Percentiles rank a stretch among this genome's conserved stretches.
Evolutionary conservation across 2,888 invertebrate genomes (phyloP).

Genomic region (Itoplectis maculator): DNA sequence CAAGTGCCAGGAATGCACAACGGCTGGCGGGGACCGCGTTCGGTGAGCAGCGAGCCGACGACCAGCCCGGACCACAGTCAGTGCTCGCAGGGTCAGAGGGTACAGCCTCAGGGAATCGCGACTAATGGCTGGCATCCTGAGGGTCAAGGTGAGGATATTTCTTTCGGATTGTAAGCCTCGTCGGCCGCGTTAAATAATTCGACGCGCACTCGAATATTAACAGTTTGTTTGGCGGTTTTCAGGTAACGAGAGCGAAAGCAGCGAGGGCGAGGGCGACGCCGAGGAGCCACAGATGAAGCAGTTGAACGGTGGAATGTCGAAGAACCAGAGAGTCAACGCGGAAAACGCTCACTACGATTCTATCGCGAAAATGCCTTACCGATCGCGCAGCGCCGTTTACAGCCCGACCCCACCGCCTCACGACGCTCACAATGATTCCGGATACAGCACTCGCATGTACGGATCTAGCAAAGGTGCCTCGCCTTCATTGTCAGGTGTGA

Average conservation of each 20-base stretch:
- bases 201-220: constrained; percentile 5
- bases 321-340: constrained; percentile 71
- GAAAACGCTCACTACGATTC: constrained; percentile 78
- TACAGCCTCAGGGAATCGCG: constrained; percentile 77
- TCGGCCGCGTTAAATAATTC: background rate
- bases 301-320: constrained; percentile 72
- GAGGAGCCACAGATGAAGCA: constrained; percentile 73
- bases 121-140: constrained; percentile 77
- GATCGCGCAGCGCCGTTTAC: constrained; percentile 85
- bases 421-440: constrained; percentile 93
- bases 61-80: constrained; percentile 78
- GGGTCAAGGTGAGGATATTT: constrained; percentile 69
- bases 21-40: constrained; percentile 76
- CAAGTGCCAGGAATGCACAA: constrained; percentile 80
- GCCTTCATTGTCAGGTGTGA: constrained; percentile 88
- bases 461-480: constrained; percentile 92
- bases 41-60: constrained; percentile 76
- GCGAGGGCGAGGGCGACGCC: constrained; percentile 78
- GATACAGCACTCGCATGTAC: constrained; percentile 93
- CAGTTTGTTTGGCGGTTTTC: constrained; percentile 15
- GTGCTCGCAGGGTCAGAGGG: constrained; percentile 76
- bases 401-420: constrained; percentile 84
- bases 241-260: constrained; percentile 81
- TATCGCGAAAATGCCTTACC: constrained; percentile 81
- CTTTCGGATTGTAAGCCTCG: background rate